These are phyloP conservation scores for Cydia strobilella DNA, from an alignment of 1,140 invertebrate genomes.

Conservation along the genomic window DNA sequence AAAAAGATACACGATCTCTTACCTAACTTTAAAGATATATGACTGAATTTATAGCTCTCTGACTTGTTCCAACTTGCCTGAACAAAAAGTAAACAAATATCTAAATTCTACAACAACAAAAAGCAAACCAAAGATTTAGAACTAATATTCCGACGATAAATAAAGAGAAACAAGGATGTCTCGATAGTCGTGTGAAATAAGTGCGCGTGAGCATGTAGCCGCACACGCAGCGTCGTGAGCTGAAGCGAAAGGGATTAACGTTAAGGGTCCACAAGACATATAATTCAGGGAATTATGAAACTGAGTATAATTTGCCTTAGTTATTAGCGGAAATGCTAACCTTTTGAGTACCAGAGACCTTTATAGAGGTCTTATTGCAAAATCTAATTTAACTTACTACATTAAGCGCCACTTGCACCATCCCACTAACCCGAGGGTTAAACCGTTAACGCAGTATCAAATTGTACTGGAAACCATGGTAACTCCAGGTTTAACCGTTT, in stretches of 20 bases:
- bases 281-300: constrained; percentile 22
- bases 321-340: too few species aligned
- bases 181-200: background rate
- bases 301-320: background rate
- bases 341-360: too few species aligned
- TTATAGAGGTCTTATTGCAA: too few species aligned
- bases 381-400: too few species aligned
- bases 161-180: constrained; percentile 29
- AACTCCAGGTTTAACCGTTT: too few species aligned
- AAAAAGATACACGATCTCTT: too few species aligned
- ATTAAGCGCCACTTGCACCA: too few species aligned
- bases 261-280: constrained; percentile 33
- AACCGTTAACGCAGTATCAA: too few species aligned
- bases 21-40: background rate
- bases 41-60: constrained; percentile 45
- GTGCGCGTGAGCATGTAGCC: constrained; percentile 56
- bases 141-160: constrained; percentile 17
- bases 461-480: too few species aligned
- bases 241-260: constrained; percentile 57
- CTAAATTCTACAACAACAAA: constrained; percentile 2
- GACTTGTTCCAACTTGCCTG: constrained; percentile 33
- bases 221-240: constrained; percentile 56
- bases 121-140: background rate
- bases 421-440: too few species aligned
- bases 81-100: constrained; percentile 36